Percentiles rank a stretch among this genome's conserved stretches.
phyloP scores from a whole-genome alignment of 2,113 vertebrate genomes.

The Aphyosemion australe region DNA sequence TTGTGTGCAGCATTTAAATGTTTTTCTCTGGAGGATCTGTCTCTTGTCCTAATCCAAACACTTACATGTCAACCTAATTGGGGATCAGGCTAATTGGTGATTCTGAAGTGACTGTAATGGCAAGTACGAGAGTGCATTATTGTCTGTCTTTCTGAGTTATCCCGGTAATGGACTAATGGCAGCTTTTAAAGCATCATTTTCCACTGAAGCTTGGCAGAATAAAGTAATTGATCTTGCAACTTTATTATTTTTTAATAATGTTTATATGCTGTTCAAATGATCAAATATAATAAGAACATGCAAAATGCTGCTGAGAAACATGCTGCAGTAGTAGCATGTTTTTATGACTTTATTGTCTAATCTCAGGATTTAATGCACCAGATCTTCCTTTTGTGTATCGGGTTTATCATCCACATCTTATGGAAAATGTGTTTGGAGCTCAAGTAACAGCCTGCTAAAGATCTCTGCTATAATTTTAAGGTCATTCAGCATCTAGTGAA shows the following conservation, averaged over 20 bases:
- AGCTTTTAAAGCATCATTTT: neutral
- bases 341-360: too few species aligned
- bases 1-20: neutral
- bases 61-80: neutral
- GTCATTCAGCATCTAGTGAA: neutral
- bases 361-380: too few species aligned
- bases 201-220: neutral
- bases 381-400: too few species aligned
- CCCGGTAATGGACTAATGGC: neutral
- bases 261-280: neutral
- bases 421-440: neutral
- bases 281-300: too few species aligned
- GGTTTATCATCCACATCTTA: too few species aligned
- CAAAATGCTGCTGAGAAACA: too few species aligned
- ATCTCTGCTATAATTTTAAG: neutral
- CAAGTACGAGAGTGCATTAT: neutral
- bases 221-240: neutral
- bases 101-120: neutral
- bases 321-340: too few species aligned
- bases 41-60: neutral
- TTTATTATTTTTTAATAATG: neutral
- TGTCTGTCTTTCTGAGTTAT: neutral
- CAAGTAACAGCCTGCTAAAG: neutral
- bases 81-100: neutral
- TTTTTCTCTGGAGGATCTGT: neutral